Percentiles rank a stretch among this genome's conserved stretches.
phyloP scores from a whole-genome alignment of 2,888 invertebrate genomes.

The Meteorus colon region DNA sequence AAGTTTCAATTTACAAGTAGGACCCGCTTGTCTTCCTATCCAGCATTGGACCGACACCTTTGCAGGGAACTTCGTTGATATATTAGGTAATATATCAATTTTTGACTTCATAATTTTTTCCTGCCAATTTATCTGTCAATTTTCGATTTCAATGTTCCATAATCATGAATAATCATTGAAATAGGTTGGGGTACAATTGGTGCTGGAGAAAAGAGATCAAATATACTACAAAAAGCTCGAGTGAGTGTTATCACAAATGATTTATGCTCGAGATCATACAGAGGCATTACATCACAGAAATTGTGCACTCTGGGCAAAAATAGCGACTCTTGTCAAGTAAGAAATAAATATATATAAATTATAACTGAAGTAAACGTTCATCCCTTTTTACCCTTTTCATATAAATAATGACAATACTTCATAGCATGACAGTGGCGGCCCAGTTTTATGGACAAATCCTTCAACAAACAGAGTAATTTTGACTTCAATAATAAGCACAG shows the following conservation, averaged over 20 bases:
- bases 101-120: no score
- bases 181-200: constrained; percentile 79
- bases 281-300: constrained; percentile 53
- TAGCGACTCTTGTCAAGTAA: constrained; percentile 79
- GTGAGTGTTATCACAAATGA: constrained; percentile 74
- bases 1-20: constrained; percentile 75
- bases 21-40: constrained; percentile 81
- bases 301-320: constrained; percentile 76
- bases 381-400: no score
- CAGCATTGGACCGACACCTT: constrained; percentile 60
- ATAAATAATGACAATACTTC: no score
- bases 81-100: constrained; percentile 59
- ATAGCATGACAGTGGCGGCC: constrained; percentile 76
- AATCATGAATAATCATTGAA: constrained; percentile 49
- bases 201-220: constrained; percentile 75
- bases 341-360: not conserved
- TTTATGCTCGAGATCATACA: constrained; percentile 69
- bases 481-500: constrained; percentile 77
- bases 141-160: not conserved
- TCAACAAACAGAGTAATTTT: constrained; percentile 55
- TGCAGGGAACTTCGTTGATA: constrained; percentile 57
- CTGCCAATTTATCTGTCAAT: not conserved
- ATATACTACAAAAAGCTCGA: constrained; percentile 75
- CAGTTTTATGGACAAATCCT: constrained; percentile 75
- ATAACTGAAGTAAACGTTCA: no score